Base-by-base conservation (phyloP, 1,140 invertebrate genomes). In the Radopholus similis region DNA sequence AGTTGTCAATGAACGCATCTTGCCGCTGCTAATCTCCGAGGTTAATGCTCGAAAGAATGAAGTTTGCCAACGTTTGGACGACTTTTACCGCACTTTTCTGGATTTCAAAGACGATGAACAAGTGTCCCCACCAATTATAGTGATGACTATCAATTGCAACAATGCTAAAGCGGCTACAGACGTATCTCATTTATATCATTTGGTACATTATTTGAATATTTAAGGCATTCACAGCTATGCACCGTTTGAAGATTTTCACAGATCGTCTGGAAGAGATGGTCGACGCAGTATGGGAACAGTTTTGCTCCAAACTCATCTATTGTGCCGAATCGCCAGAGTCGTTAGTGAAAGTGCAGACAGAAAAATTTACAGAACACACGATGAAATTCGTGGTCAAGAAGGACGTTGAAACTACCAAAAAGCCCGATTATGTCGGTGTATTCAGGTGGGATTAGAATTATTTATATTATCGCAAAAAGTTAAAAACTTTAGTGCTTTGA, bases 141-240 rank as follows among this genome's bases (percentile, higher is more conserved):
- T 40, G 37, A 66, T 66, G 64, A 28, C 13, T 5, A 64, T 66
- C 30, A 56, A 2, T 21, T 66, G 64, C 37, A 34, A 37, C 13
- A 23, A 42, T 30, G 47, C 32, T 21, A 66, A 59, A 23, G 4
- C 40, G 28, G 55, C 54, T 5, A 40, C 49, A 26, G 64, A 66
- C 35, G 64, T 66, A 34, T 26, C 4, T n/a, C 2, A 1, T n/a
- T 53, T 63, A 49, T n/a, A 8, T 64, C 51, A 30, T 63, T 44
- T 15, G 15, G 2, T 13, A 4, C 21, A 9, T 57, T 35, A 37
- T 28, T 57, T 57, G 9, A 5, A 2, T 9, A 44, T 13, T 28
- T 35, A 15, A 68, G 66, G 55, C 54, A 35, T 68, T 68, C 26
- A 26, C 66, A 11, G 66, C 66, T 3, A 68, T 68, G 66, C 9